Evolutionary conservation across 2,888 invertebrate species (phyloP), one percentile per base, ranked within the genome.

Genomic region (Melikaiella ostensackeni): DNA sequence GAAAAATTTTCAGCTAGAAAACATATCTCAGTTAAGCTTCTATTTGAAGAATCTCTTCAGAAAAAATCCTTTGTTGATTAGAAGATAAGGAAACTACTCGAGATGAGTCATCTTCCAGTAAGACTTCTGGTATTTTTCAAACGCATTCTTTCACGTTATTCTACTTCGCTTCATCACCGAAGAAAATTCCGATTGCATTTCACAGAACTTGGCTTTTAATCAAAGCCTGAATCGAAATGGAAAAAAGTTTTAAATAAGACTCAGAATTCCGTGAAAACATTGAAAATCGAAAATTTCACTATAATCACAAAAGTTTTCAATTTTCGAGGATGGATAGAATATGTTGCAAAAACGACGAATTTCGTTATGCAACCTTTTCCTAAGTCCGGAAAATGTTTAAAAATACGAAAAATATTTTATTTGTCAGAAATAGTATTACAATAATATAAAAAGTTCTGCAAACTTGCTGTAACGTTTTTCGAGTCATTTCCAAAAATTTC

Each of bases 71-170:
- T 64, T 64, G 38, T 38, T 64, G 64, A 64, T 42, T 42, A 64
- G 24, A 64, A 64, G 35, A 64, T 42, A 38, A 64, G 21, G 64
- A 64, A 38, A 21, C 2, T 16, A 62, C 6, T 42, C 13, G 19
- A 64, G 64, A 13, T 64, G 64, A 35, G 38, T 64, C 38, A 64
- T 64, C 64, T 64, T 64, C 64, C 64, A 38, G 64, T 42, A 35
- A 64, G 13, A 38, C 38, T 64, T 64, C 64, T 38, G 64, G 64
- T 64, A 64, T 64, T 64, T 64, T 35, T 38, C 64, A 38, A 64
- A 16, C 24, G 38, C 21, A 64, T 64, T 42, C 64, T 42, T 64
- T 42, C 38, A 64, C 21, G 24, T 42, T 64, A 64, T 64, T 64
- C 6, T 64, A 24, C 24, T 64, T 64, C 21, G 38, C 35, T 64